These are phyloP conservation scores for Yponomeuta plumbellus DNA, from an alignment of 2,888 invertebrate species.

Conservation along the genomic window DNA sequence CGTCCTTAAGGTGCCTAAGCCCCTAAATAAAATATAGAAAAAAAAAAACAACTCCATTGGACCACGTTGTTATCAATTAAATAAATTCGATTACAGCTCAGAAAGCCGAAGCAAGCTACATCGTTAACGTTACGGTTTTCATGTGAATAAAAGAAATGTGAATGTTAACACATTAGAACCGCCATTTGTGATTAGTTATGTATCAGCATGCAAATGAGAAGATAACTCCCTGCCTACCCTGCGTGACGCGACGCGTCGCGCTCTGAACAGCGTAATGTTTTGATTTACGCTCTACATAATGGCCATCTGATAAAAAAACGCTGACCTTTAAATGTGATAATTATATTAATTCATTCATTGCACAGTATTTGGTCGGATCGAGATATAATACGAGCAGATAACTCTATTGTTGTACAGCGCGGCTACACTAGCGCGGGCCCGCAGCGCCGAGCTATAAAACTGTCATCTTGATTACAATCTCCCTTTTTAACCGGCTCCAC, in stretches of 20 bases:
- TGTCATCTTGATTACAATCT: constrained; percentile 14
- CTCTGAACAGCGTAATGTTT: not conserved
- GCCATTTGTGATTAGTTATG: not conserved
- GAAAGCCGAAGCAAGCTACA: no score
- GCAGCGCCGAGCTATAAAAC: constrained; percentile 3
- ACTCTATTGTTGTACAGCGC: not conserved
- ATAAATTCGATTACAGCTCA: no score
- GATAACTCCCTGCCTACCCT: not conserved
- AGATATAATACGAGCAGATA: not conserved
- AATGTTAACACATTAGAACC: not conserved
- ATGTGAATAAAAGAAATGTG: not conserved
- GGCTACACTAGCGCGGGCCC: not conserved
- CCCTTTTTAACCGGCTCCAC: constrained; percentile 13
- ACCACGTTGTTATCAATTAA: no score
- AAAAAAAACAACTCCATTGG: no score
- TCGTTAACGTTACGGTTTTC: not conserved
- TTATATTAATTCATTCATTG: not conserved
- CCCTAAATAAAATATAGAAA: no score
- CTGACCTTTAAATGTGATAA: not conserved
- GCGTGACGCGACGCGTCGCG: not conserved
- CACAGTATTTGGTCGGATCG: not conserved
- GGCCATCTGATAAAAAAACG: constrained; percentile 2
- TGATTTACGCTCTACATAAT: constrained; percentile 8
- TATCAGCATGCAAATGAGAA: not conserved
- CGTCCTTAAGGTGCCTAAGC: no score